Evolutionary conservation across 2,797 vertebrate species (phyloP).

Genomic region (Potorous gilbertii): DNA sequence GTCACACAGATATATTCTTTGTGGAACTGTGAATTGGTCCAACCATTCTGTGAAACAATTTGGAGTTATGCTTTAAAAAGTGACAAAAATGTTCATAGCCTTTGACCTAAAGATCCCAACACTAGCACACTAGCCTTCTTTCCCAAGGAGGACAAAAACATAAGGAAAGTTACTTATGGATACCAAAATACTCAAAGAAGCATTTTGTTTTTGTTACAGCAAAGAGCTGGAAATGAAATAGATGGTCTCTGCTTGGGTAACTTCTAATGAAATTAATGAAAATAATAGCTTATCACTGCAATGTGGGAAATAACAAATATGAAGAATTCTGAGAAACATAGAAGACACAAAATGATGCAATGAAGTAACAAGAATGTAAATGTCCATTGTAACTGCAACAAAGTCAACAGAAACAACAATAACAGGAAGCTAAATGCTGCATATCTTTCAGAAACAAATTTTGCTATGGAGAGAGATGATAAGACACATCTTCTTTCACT

Average conservation of each 20-base stretch:
- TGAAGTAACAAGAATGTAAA: not conserved
- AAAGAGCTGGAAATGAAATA: not conserved
- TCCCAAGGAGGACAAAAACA: no score
- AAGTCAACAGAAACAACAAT: not conserved
- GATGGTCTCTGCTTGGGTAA: not conserved
- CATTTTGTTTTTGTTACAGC: no score
- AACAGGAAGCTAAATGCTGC: not conserved
- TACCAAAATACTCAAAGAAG: not conserved
- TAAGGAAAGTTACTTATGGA: no score
- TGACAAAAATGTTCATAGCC: no score
- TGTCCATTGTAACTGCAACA: not conserved
- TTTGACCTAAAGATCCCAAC: no score
- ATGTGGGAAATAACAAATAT: not conserved
- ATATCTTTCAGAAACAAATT: not conserved
- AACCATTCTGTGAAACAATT: no score
- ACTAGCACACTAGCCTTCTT: no score
- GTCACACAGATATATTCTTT: not conserved
- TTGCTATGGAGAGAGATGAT: not conserved
- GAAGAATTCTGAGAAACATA: not conserved
- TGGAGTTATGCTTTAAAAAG: no score
- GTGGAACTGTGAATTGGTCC: not conserved
- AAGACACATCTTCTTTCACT: not conserved
- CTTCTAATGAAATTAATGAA: not conserved
- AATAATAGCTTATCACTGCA: not conserved
- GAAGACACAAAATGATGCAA: not conserved